A percentile compares a stretch with the other conserved stretches of the same genome.
These are phyloP conservation scores for Molorchus minor DNA, from an alignment of 2,888 invertebrate genomes.

Conservation along the genomic window DNA sequence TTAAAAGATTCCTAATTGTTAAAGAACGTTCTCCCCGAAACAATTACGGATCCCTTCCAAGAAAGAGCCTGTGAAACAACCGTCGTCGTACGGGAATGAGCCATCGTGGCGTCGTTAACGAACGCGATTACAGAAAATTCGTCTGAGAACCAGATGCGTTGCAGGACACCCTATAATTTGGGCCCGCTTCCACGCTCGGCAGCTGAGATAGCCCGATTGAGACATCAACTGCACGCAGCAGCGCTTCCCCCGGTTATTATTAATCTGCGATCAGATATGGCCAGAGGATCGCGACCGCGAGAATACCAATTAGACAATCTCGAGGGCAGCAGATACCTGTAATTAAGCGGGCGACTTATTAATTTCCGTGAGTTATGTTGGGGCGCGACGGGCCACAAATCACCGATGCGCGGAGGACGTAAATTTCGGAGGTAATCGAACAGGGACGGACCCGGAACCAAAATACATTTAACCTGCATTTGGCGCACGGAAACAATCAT, in stretches of 20 bases:
- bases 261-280: conserved; percentile 47
- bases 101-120: too few relatives aligned
- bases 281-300: conserved; percentile 43
- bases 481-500: too few relatives aligned
- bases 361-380: conserved; percentile 36
- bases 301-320: conserved; percentile 45
- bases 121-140: background rate
- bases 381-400: conserved; percentile 34
- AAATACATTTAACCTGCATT: too few relatives aligned
- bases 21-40: too few relatives aligned
- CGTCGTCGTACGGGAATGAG: too few relatives aligned
- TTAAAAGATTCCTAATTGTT: too few relatives aligned
- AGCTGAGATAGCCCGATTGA: conserved; percentile 46
- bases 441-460: too few relatives aligned
- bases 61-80: too few relatives aligned
- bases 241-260: conserved; percentile 38
- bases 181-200: conserved; percentile 35
- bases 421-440: too few relatives aligned
- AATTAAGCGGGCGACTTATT: conserved; percentile 45
- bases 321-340: conserved; percentile 44
- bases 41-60: too few relatives aligned
- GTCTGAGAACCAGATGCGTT: conserved; percentile 15
- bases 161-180: conserved; percentile 41
- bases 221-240: conserved; percentile 42
- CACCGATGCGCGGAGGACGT: conserved; percentile 22